Percentiles rank a stretch among this genome's conserved stretches.
Evolutionary conservation across 2,888 invertebrate genomes (phyloP).

Genomic region (Deilephila porcellus): DNA sequence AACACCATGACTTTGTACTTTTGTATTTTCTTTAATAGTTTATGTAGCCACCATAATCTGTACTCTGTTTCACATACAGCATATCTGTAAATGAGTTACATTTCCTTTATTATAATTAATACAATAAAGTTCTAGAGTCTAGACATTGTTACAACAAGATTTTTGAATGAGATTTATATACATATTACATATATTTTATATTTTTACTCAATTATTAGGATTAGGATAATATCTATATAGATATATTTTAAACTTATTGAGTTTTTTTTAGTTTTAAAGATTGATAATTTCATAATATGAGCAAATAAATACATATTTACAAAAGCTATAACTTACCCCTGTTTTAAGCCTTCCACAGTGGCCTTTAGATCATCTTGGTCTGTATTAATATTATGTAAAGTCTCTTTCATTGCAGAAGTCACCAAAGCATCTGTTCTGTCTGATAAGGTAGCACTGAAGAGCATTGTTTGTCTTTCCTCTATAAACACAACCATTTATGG

Average conservation of each 20-base stretch:
- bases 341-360: slow-evolving; percentile 92
- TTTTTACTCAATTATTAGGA: too few species aligned
- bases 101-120: background rate
- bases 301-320: slow-evolving; percentile 3
- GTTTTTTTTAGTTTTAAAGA: too few species aligned
- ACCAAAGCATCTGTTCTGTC: slow-evolving; percentile 95
- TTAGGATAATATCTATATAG: too few species aligned
- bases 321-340: slow-evolving; percentile 79
- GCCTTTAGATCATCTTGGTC: slow-evolving; percentile 93
- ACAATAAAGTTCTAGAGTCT: too few species aligned
- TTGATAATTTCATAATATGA: too few species aligned
- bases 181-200: too few species aligned
- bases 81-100: slow-evolving; percentile 84
- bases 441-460: slow-evolving; percentile 98
- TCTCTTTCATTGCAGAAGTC: slow-evolving; percentile 93
- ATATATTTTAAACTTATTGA: too few species aligned
- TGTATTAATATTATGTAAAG: slow-evolving; percentile 95
- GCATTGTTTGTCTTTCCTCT: slow-evolving; percentile 97
- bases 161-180: too few species aligned
- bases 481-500: slow-evolving; percentile 48
- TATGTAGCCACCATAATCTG: slow-evolving; percentile 95
- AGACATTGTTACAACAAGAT: too few species aligned
- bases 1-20: slow-evolving; percentile 98
- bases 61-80: slow-evolving; percentile 97
- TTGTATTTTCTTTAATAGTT: slow-evolving; percentile 96